These are phyloP conservation scores for Pseudochirops corinnae DNA, from an alignment of 2,797 vertebrate species.

Conservation along the genomic window DNA sequence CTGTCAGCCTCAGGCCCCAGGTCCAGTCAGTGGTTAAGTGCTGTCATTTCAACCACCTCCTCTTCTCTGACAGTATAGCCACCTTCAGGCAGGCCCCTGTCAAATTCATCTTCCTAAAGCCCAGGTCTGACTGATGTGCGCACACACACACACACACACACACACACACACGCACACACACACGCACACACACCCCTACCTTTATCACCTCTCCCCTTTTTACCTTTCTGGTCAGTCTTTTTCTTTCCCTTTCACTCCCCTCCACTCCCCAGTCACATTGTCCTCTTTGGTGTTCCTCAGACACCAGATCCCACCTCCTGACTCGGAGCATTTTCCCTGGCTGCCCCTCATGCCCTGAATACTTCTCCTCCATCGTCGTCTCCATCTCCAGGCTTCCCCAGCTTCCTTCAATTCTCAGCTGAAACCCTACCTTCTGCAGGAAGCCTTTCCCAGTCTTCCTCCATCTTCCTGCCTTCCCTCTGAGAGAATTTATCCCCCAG, in stretches of 20 bases:
- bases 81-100: background rate
- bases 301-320: background rate
- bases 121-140: no score
- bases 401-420: background rate
- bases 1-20: background rate
- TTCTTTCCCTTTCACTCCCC: background rate
- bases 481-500: background rate
- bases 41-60: background rate
- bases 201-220: background rate
- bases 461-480: background rate
- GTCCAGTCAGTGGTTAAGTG: background rate
- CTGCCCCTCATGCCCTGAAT: background rate
- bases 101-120: no score
- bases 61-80: background rate
- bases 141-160: no score
- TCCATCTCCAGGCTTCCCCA: background rate
- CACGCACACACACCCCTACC: background rate
- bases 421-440: background rate
- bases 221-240: background rate
- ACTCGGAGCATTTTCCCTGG: background rate
- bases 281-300: background rate
- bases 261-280: background rate
- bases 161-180: background rate
- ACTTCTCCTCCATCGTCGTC: background rate
- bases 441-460: background rate